Evolutionary conservation across 2,888 invertebrate genomes (phyloP), one percentile per base, ranked within the genome.

Genomic region (Harpalus rubripes): DNA sequence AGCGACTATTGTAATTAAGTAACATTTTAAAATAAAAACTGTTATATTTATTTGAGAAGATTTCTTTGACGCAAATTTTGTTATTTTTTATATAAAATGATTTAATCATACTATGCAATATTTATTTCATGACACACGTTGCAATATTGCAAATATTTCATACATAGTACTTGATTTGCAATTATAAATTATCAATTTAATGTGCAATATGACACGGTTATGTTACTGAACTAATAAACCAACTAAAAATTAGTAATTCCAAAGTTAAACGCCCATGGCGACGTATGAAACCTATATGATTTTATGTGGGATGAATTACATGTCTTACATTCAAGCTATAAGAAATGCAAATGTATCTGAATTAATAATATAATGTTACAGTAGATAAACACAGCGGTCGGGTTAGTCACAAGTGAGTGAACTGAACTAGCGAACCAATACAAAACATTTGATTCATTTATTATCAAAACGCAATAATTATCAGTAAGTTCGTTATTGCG

Each of bases 301-400:
- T 44, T 8, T 26, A 44, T 44, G 72, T 74, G 18, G 72, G 72
- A 74, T 44, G 44, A 74, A 74, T 74, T 44, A 74, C 72, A 74
- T 74, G 68, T 68, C 4, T 39, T 32, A 39, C 65, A 39, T 65
- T 32, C 65, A 39, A 32, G 65, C 32, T 74, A 74, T 44, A 74
- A 74, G 72, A 74, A 74, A 74, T 74, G 72, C 12, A 74, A 74
- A 74, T 74, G 72, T 74, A 44, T 74, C 41, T 74, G 72, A 74
- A 22, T 61, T 79, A 79, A 56, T 72, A 56, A 58, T 82, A 72
- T 82, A 72, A 68, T 68, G 82, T 82, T 82, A 58, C 72, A 82
- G 82, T 82, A 32, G 82, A 82, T 82, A 82, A 82, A 82, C 72
- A 72, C 72, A 32, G 32, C 68, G 72, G 82, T 82, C 44, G 44